Evolutionary conservation across 2,888 invertebrate species (phyloP), one percentile per base, ranked within the genome.

Genomic region (Blomia tropicalis): DNA sequence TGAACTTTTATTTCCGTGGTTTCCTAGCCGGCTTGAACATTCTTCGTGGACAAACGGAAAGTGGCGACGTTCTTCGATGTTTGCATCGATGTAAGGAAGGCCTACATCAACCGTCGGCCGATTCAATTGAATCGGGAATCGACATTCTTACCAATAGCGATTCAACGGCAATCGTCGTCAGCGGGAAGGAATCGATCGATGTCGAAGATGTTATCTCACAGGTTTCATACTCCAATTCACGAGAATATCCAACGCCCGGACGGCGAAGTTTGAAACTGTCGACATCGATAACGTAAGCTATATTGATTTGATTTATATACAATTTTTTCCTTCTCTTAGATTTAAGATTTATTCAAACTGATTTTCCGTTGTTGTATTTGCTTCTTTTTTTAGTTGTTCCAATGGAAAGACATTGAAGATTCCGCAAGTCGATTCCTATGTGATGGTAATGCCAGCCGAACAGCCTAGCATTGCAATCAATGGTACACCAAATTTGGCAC

Each of bases 221-320:
- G 71, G 83, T 96, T 68, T 85, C 90, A 59, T 96, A 96, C 75
- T 84, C 86, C 7, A 96, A 96, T 76, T 83, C 85, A 17, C 81
- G 92, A 63, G 82, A 85, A 70, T 88, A 85, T 77, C 93, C 95
- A 19, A 92, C 92, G n/a, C 90, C 93, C 3, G 96, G 95, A 4
- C 78, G 93, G 4, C 78, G 96, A 27, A 90, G 88, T 72, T 80
- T 91, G 70, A 82, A 83, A 68, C 78, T 92, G 17, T 81, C 82
- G 47, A 89, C 90, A 2, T 83, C 83, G 64, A 83, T 91, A 68
- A 80, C 79, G 82, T 85, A 70, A 76, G 80, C 67, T 27, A 54
- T 19, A 27, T 53, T 51, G n/a, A 11, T 22, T n/a, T 58, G 17
- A 22, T 22, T 63, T 47, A n/a, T 25, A n/a, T 23, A 14, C 17